These are phyloP conservation scores for Podarcis lilfordi DNA, from an alignment of 2,797 vertebrate genomes.

Conservation along the genomic window DNA sequence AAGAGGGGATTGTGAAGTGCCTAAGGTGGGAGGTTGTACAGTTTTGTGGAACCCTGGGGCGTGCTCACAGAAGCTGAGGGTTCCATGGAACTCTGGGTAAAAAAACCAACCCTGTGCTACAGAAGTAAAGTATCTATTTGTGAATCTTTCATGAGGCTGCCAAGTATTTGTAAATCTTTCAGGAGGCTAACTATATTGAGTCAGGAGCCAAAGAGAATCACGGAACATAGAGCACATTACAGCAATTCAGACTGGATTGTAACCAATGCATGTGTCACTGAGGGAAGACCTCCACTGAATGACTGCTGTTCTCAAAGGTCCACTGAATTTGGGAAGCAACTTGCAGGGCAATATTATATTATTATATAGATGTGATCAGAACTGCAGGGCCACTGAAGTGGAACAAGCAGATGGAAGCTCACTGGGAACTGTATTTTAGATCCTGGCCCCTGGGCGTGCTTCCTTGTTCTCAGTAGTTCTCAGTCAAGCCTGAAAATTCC, in stretches of 20 bases:
- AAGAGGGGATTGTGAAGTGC: neutral
- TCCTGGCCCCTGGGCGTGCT: neutral
- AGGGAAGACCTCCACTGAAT: neutral
- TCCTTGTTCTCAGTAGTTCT: neutral
- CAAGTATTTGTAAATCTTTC: neutral
- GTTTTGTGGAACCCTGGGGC: too few species aligned
- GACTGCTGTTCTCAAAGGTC: neutral
- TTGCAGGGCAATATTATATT: neutral
- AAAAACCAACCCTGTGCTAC: neutral
- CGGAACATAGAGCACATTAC: neutral
- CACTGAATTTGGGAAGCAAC: neutral
- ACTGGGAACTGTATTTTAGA: neutral
- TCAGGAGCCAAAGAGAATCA: neutral
- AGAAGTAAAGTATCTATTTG: neutral
- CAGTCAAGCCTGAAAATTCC: neutral
- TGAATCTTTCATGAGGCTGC: neutral
- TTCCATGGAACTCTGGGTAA: neutral
- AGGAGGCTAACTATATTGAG: neutral
- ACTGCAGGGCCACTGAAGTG: neutral
- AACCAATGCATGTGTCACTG: neutral
- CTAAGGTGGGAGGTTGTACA: too few species aligned
- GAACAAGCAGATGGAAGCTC: neutral
- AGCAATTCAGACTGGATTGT: neutral
- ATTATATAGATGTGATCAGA: neutral
- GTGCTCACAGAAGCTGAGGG: neutral